These are phyloP conservation scores for Cetonia aurata DNA, from an alignment of 2,888 invertebrate genomes.

Conservation along the genomic window DNA sequence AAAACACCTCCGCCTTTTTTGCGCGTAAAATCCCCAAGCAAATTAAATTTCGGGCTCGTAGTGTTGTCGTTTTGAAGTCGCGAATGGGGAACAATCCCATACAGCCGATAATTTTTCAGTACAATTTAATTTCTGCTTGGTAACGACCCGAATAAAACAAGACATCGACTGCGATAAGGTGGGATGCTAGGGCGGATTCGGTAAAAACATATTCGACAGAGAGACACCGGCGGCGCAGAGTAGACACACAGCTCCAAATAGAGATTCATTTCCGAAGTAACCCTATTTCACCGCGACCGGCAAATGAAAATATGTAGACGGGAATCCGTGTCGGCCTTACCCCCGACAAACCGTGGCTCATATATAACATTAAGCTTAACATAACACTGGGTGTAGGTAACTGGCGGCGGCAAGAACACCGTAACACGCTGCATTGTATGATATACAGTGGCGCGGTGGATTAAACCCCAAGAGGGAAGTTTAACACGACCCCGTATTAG, in stretches of 20 bases:
- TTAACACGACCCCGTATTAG: conserved; percentile 61
- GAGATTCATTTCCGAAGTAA: conserved; percentile 47
- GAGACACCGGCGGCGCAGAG: not conserved
- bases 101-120: conserved; percentile 29
- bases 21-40: not conserved
- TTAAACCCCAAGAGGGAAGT: conserved; percentile 61
- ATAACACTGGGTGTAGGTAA: conserved; percentile 55
- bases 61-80: conserved; percentile 8
- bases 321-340: conserved; percentile 54
- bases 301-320: conserved; percentile 56
- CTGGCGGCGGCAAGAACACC: conserved; percentile 53
- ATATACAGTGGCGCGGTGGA: conserved; percentile 58
- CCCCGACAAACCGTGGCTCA: conserved; percentile 57
- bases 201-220: not conserved
- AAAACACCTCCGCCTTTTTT: not conserved
- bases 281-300: conserved; percentile 38
- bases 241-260: conserved; percentile 39
- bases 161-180: not conserved
- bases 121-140: conserved; percentile 35
- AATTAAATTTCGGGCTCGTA: conserved; percentile 27
- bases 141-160: conserved; percentile 41
- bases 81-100: conserved; percentile 20
- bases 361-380: conserved; percentile 58
- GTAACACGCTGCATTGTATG: conserved; percentile 55
- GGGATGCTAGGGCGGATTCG: too few relatives aligned